phyloP scores from a whole-genome alignment of 2,888 invertebrate species.

The Drosophila paramelanica region DNA sequence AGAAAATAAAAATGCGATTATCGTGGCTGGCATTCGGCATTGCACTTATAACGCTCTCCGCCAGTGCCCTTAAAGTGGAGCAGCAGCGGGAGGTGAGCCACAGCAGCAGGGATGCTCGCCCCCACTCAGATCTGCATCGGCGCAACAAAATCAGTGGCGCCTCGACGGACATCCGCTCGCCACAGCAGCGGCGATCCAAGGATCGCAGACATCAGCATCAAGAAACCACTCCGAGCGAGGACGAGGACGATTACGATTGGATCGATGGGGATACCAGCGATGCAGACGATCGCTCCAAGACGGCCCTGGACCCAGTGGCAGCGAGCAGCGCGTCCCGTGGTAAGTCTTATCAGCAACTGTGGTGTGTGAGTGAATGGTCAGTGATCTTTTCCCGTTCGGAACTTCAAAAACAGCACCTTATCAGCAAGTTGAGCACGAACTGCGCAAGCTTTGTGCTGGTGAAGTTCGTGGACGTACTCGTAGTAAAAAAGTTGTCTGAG shows the following conservation, averaged over 20 bases:
- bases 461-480: background rate
- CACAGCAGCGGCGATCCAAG: conserved; percentile 17
- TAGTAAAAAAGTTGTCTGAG: background rate
- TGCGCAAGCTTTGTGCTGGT: background rate
- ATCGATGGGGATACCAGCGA: conserved; percentile 59
- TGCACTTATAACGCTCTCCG: conserved; percentile 35
- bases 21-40: conserved; percentile 34
- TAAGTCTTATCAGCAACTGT: conserved; percentile 54
- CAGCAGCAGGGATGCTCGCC: conserved; percentile 27
- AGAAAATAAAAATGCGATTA: conserved; percentile 36
- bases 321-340: conserved; percentile 46
- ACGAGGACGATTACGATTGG: conserved; percentile 52
- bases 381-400: conserved; percentile 38
- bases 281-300: conserved; percentile 29
- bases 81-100: conserved; percentile 44
- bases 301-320: conserved; percentile 21
- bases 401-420: conserved; percentile 46
- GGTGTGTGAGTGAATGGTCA: conserved; percentile 1
- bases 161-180: background rate
- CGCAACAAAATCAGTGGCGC: conserved; percentile 24
- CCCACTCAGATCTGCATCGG: conserved; percentile 20
- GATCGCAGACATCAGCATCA: conserved; percentile 15
- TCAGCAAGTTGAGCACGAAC: too few species aligned
- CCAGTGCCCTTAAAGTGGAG: conserved; percentile 41
- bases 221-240: conserved; percentile 22